Base-by-base conservation (phyloP, 2,888 invertebrate species). In the Arctia plantaginis region DNA sequence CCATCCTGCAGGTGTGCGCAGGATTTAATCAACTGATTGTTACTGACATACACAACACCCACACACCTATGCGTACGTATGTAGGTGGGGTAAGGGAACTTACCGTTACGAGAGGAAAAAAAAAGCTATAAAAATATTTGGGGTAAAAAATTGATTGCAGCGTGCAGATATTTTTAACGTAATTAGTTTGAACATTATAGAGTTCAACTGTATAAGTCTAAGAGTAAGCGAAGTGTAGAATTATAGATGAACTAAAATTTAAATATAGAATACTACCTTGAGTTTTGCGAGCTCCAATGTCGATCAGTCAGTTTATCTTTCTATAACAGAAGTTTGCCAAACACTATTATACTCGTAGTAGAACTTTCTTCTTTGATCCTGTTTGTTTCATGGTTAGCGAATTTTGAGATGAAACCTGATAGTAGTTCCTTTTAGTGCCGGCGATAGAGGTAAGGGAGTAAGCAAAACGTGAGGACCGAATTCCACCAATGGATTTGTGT, bases 1-100 rank as follows among this genome's bases (percentile, higher is more conserved):
- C 88, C 87, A 84, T 86, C 89, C 87, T 87, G 94, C 94, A 94
- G 94, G 94, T 94, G 95, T 93, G 93, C 90, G 75, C 83, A 81
- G 94, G 94, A 94, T 94, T 95, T 93, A 93, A 94, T 94, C 94
- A 92, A 92, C 92, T 94, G 93, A 94, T 94, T 94, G 92, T 90
- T 86, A 90, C 90, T 89, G 90, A 91, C 78, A 80, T 81, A 81
- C 76, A 79, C 80, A 79, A 79, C 83, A 85, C 75, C 77, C 74
- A 71, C 68, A 67, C 59, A 81, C 81, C 80, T 80, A 79, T 74
- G 83, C 80, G 68, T 69, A 80, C 72, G 71, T 76, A 75, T 79
- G 51, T 71, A 72, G 7, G 20, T 15, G 39, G 85, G 85, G 85
- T 82, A 74, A 75, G 73, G 75, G 79, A 77, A 77, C 79, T 77